Base-by-base conservation (phyloP, 2,888 invertebrate genomes). In the Ormyrus nitidulus region DNA sequence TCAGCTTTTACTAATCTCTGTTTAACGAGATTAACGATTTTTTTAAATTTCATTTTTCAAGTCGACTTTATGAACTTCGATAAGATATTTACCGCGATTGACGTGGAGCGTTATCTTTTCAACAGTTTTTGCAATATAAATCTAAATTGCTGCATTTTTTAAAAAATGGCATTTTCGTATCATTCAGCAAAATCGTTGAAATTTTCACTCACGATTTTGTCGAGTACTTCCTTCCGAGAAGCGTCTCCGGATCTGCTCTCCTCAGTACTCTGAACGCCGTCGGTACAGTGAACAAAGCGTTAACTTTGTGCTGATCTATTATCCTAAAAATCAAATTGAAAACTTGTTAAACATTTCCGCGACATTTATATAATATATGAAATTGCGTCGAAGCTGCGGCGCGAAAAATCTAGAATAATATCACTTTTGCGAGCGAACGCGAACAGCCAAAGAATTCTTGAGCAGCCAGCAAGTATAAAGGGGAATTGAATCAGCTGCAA, bases 221-320 rank as follows among this genome's bases (percentile, higher is more conserved):
- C 72, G 94, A 94, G 88, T 96, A 96, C 85, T 95, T 93, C 48
- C 92, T 91, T 0, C 96, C 94, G 82, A 93, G 93, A 84, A 93
- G 93, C 0, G 94, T 93, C 53, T 94, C 93, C 0, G 96, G 95
- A 90, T 97, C 98, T 78, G 94, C 95, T 79, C 96, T 93, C 86
- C 95, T 94, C 77, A 98, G 93, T 4, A 97, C 96, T 71, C 98
- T 92, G 84, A 98, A 94, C 0, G 96, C 97, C 0, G 98, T 98
- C 0, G 98, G 98, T 11, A 98, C 97, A 0, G 96, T 96, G 89
- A 98, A 97, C 72, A 98, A 91, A 0, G 95, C 95, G 73, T 94
- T 95, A 0, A 98, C 96, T 84, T 95, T 93, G 89, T 98, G 96
- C 83, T 98, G 95, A 83, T 95, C 94, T 80, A 98, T 95, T 66